phyloP scores from a whole-genome alignment of 2,113 vertebrate species.

The Thamnaconus septentrionalis region DNA sequence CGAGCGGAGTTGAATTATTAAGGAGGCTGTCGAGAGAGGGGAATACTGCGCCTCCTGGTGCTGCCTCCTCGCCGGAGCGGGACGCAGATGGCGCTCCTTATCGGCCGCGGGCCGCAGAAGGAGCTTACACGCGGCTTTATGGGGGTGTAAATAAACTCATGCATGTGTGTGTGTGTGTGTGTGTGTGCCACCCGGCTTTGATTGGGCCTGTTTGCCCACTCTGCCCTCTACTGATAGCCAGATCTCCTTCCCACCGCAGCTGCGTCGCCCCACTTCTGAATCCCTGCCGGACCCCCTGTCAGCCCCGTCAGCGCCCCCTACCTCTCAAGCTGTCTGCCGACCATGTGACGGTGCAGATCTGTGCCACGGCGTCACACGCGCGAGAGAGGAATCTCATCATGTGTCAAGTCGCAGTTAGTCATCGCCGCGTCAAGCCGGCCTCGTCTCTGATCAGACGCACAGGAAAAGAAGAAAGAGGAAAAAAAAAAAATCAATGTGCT shows the following conservation, averaged over 20 bases:
- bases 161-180: slow-evolving; percentile 9
- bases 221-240: slow-evolving; percentile 34
- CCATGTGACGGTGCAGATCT: slow-evolving; percentile 43
- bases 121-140: slow-evolving; percentile 30
- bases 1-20: slow-evolving; percentile 49
- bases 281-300: slow-evolving; percentile 44
- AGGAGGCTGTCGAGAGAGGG: slow-evolving; percentile 22
- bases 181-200: slow-evolving; percentile 31
- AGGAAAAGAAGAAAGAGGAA: no score
- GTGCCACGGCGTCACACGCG: slow-evolving; percentile 7
- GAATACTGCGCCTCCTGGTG: slow-evolving; percentile 14
- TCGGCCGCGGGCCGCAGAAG: slow-evolving; percentile 24
- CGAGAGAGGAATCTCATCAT: slow-evolving; percentile 43
- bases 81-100: slow-evolving; percentile 50
- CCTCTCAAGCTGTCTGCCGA: slow-evolving; percentile 20
- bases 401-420: slow-evolving; percentile 62
- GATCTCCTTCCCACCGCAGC: slow-evolving; percentile 24
- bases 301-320: neutral
- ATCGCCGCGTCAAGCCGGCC: slow-evolving; percentile 41
- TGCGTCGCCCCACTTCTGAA: slow-evolving; percentile 45
- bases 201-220: slow-evolving; percentile 40
- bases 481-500: slow-evolving; percentile 62
- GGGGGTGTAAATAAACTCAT: slow-evolving; percentile 37
- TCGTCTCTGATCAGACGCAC: slow-evolving; percentile 53
- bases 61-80: slow-evolving; percentile 1